A percentile compares a stretch with the other conserved stretches of the same genome.
These are phyloP conservation scores for Poecile atricapillus DNA, from an alignment of 2,113 vertebrate genomes.

Conservation along the genomic window DNA sequence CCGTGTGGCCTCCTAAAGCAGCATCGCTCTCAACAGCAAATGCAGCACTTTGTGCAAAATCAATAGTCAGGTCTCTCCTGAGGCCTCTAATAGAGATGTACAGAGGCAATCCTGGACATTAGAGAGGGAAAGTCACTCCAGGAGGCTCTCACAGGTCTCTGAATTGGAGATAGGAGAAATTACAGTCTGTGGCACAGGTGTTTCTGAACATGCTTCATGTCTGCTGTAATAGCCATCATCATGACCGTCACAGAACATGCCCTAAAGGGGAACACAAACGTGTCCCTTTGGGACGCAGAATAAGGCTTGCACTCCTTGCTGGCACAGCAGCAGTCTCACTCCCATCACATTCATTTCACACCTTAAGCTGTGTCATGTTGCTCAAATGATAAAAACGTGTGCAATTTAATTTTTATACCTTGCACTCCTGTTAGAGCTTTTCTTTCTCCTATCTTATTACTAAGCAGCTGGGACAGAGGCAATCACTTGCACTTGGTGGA, in stretches of 20 bases:
- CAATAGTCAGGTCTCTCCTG: not conserved
- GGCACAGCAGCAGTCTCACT: not conserved
- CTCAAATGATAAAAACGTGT: rapidly evolving
- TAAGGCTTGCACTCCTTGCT: not conserved
- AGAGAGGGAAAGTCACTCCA: not conserved
- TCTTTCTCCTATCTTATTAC: not conserved
- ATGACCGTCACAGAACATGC: not conserved
- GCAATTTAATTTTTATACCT: not conserved
- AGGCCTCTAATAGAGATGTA: not conserved
- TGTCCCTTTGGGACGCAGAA: not conserved
- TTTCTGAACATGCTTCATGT: not conserved
- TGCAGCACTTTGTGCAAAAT: not conserved
- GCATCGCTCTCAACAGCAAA: not conserved
- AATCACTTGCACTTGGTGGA: not conserved
- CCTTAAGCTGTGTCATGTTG: not conserved
- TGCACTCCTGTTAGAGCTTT: not conserved
- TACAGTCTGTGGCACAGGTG: not conserved
- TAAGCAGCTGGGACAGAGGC: not conserved
- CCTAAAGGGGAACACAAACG: not conserved
- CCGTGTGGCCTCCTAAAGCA: not conserved
- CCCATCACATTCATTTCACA: not conserved
- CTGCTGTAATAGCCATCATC: not conserved
- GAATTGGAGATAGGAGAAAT: not conserved
- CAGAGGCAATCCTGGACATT: not conserved
- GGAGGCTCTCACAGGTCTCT: not conserved